Conservation (phyloP, 1,140 invertebrate species). For the Scaptodrosophila lebanonensis region DNA sequence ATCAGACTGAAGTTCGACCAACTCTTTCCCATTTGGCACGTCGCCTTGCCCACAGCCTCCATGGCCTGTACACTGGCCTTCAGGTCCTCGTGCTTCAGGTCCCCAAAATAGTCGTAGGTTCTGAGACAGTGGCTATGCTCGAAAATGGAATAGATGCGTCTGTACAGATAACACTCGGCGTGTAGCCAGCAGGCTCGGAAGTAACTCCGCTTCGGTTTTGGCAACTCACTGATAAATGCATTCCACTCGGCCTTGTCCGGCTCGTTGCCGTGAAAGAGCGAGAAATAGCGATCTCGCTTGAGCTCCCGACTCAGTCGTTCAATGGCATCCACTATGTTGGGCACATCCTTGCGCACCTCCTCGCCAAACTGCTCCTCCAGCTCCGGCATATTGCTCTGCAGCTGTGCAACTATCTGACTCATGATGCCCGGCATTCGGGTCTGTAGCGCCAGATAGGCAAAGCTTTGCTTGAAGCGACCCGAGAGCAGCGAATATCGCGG, state of each 20-base stretch:
- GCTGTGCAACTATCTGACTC: constrained; percentile 27
- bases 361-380: constrained; percentile 11
- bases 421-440: constrained; percentile 46
- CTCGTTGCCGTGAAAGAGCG: constrained; percentile 36
- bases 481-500: constrained; percentile 53
- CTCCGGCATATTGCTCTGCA: not conserved
- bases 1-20: constrained; percentile 79
- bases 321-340: constrained; percentile 12
- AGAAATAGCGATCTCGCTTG: constrained; percentile 28
- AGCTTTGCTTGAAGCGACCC: constrained; percentile 54
- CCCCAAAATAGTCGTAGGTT: constrained; percentile 87
- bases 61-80: constrained; percentile 79
- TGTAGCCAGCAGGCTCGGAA: constrained; percentile 92
- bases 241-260: constrained; percentile 56
- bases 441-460: constrained; percentile 45
- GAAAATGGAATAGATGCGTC: constrained; percentile 88
- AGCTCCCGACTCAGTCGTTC: constrained; percentile 33
- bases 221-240: constrained; percentile 45
- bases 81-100: constrained; percentile 85
- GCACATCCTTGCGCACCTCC: constrained; percentile 31
- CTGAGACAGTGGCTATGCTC: constrained; percentile 82
- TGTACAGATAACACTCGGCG: constrained; percentile 95
- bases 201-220: constrained; percentile 78
- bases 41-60: constrained; percentile 77
- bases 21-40: constrained; percentile 13